A percentile compares a stretch with the other conserved stretches of the same genome.
phyloP scores from a whole-genome alignment of 2,797 vertebrate species.

The Galago senegalensis region DNA sequence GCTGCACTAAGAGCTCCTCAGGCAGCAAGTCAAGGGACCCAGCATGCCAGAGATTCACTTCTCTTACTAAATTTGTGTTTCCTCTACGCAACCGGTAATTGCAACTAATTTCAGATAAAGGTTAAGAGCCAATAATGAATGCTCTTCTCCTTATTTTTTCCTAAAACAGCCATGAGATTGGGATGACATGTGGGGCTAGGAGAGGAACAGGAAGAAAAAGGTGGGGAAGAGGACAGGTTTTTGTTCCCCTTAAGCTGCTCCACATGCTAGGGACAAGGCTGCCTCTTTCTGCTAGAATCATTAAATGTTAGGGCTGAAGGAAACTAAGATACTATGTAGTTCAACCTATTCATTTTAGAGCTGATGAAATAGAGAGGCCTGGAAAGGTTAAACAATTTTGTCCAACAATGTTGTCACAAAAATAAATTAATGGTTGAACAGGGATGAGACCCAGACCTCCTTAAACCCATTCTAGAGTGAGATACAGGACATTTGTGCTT shows the following conservation, averaged over 20 bases:
- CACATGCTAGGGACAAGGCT: not conserved
- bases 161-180: not conserved
- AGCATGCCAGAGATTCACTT: accelerated
- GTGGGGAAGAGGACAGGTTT: not conserved
- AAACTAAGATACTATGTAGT: not conserved
- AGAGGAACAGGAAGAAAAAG: not conserved
- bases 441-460: not conserved
- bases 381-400: not conserved
- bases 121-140: not conserved
- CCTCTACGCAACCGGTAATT: not conserved
- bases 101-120: constrained; percentile 43
- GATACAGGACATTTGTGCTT: not conserved
- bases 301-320: constrained; percentile 19
- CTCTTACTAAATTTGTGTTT: not conserved
- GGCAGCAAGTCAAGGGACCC: too few relatives aligned
- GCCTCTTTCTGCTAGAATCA: not conserved
- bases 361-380: not conserved
- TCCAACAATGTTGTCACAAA: not conserved
- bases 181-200: not conserved
- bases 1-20: not conserved
- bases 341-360: constrained; percentile 9
- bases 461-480: not conserved
- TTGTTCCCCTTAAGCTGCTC: not conserved
- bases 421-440: not conserved
- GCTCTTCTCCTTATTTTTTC: not conserved